Conservation (phyloP, 2,797 vertebrate species). For the Acanthurus lineatus region DNA sequence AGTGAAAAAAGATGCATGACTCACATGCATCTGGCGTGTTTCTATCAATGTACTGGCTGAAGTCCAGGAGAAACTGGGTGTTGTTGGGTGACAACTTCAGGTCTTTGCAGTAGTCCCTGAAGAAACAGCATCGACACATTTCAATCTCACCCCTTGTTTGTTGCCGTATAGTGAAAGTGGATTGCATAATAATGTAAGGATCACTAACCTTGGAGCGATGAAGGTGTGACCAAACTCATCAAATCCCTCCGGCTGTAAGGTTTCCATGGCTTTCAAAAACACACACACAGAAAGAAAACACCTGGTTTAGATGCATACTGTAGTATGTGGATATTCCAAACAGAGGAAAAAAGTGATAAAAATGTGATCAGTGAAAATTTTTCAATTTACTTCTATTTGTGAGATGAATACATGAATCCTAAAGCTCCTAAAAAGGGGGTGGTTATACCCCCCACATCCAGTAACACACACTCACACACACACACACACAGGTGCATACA, state of each 20-base stretch:
- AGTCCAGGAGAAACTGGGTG: slow-evolving; percentile 94
- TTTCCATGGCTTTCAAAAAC: slow-evolving; percentile 88
- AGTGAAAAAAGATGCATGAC: slow-evolving; percentile 58
- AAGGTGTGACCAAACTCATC: slow-evolving; percentile 94
- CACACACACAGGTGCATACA: neutral
- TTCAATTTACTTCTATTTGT: neutral
- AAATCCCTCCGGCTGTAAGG: slow-evolving; percentile 90
- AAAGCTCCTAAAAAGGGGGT: slow-evolving; percentile 2
- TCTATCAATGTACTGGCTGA: slow-evolving; percentile 92
- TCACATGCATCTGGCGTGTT: slow-evolving; percentile 86
- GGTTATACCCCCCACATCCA: neutral
- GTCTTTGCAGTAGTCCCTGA: slow-evolving; percentile 94
- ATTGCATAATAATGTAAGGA: neutral
- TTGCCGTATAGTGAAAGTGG: neutral
- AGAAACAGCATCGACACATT: slow-evolving; percentile 59
- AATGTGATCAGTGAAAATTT: too few species aligned
- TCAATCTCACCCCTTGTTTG: slow-evolving; percentile 18
- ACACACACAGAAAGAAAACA: slow-evolving; percentile 32
- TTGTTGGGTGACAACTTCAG: slow-evolving; percentile 93
- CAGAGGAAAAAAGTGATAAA: neutral
- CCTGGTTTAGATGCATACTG: slow-evolving; percentile 5
- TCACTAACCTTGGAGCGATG: slow-evolving; percentile 94
- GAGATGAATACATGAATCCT: slow-evolving; percentile 14
- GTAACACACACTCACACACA: neutral
- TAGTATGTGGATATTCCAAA: neutral